phyloP scores from a whole-genome alignment of 2,797 vertebrate genomes.

The Ibycter americanus region DNA sequence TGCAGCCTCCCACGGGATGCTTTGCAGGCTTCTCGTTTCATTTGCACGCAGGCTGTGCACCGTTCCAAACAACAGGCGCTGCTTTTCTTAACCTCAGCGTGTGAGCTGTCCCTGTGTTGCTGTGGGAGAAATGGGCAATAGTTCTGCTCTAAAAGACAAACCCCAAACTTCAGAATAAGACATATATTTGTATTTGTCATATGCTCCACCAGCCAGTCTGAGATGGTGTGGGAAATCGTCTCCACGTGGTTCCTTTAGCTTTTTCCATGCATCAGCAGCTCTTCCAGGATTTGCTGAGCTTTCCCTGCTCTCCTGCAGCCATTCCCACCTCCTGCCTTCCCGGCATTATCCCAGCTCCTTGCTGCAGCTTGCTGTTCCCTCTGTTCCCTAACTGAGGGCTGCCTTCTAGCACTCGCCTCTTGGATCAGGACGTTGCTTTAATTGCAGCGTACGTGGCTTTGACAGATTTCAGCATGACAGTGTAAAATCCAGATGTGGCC shows the following conservation, averaged over 20 bases:
- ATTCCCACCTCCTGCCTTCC: not conserved
- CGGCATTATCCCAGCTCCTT: not conserved
- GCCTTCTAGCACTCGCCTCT: not conserved
- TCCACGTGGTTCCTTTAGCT: accelerated
- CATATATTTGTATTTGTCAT: not conserved
- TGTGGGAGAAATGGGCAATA: not conserved
- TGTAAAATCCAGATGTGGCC: not conserved
- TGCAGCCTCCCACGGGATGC: not conserved
- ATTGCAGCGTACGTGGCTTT: not conserved
- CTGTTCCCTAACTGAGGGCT: not conserved
- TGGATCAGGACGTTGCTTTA: not conserved
- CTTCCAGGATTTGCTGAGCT: slow-evolving; percentile 14
- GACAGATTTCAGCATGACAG: not conserved
- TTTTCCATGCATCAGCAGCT: not conserved
- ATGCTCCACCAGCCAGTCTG: not conserved
- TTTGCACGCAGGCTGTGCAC: not conserved
- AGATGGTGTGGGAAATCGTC: not conserved
- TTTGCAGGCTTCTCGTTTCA: not conserved
- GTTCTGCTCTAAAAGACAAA: not conserved
- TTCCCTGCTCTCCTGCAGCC: not conserved
- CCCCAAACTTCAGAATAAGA: not conserved
- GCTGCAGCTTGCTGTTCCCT: not conserved
- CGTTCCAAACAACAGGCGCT: not conserved
- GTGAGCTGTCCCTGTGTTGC: accelerated
- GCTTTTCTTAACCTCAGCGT: not conserved